Evolutionary conservation across 1,140 invertebrate genomes (phyloP).

Genomic region (Drosophila nigrodunni): DNA sequence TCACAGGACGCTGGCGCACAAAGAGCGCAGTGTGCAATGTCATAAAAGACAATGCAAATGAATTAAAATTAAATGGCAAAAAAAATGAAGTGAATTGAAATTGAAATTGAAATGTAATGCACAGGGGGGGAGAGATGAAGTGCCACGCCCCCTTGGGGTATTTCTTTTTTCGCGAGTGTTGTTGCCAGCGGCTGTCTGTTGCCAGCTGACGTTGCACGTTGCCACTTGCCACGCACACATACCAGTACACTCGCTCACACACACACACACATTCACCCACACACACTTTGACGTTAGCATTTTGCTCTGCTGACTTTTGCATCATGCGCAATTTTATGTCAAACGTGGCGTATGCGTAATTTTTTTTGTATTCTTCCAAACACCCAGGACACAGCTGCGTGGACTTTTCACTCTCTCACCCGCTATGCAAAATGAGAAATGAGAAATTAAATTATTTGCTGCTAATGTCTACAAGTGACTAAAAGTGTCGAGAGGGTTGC

Average conservation of each 20-base stretch:
- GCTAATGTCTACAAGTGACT: constrained; percentile 62
- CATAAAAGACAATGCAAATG: constrained; percentile 78
- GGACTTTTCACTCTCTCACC: constrained; percentile 38
- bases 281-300: constrained; percentile 27
- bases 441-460: constrained; percentile 82
- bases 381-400: constrained; percentile 33
- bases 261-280: background rate
- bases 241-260: no score
- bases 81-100: constrained; percentile 41
- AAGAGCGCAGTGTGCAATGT: constrained; percentile 11
- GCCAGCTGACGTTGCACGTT: constrained; percentile 47
- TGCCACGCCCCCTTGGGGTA: background rate
- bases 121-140: background rate
- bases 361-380: constrained; percentile 36
- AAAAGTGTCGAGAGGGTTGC: constrained; percentile 13
- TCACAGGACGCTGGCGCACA: background rate
- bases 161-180: constrained; percentile 4
- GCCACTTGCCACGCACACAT: constrained; percentile 26
- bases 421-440: constrained; percentile 59
- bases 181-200: constrained; percentile 50
- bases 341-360: constrained; percentile 79
- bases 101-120: constrained; percentile 79
- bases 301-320: constrained; percentile 39
- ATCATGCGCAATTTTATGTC: constrained; percentile 66
- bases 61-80: constrained; percentile 80